Evolutionary conservation across 2,888 invertebrate genomes (phyloP).

Genomic region (Noctua fimbriata): DNA sequence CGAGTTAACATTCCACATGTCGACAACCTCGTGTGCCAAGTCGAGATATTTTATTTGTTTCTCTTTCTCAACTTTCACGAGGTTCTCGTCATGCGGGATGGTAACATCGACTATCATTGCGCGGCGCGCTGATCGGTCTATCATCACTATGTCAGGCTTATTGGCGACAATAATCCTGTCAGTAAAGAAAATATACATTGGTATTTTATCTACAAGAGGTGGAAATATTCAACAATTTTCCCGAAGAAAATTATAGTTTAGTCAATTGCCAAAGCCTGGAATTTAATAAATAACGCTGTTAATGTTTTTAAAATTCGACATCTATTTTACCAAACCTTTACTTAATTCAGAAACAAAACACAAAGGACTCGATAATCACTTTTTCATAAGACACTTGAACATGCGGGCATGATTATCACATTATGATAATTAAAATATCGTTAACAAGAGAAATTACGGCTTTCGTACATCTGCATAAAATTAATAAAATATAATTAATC

Average conservation of each 20-base stretch:
- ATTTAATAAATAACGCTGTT: not conserved
- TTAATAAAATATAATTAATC: conserved; percentile 70
- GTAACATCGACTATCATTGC: too few species aligned
- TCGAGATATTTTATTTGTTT: too few species aligned
- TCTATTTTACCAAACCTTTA: not conserved
- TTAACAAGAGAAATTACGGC: conserved; percentile 56
- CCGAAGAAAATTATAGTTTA: not conserved
- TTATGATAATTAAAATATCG: conserved; percentile 56
- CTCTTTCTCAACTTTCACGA: too few species aligned
- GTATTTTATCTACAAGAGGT: not conserved
- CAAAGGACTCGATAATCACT: conserved; percentile 39
- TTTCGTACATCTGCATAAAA: conserved; percentile 69
- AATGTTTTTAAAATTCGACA: not conserved
- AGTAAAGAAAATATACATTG: not conserved
- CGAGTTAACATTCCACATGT: too few species aligned
- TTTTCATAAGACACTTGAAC: conserved; percentile 42
- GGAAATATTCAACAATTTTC: not conserved
- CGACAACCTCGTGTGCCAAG: too few species aligned
- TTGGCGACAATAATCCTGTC: too few species aligned
- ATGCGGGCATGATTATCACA: conserved; percentile 50
- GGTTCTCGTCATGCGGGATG: too few species aligned
- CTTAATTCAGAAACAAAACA: conserved; percentile 19
- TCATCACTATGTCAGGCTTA: too few species aligned
- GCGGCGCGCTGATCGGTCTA: too few species aligned
- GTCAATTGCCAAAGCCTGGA: not conserved